Evolutionary conservation across 1,140 invertebrate species (phyloP).

Genomic region (Bombus confusus): DNA sequence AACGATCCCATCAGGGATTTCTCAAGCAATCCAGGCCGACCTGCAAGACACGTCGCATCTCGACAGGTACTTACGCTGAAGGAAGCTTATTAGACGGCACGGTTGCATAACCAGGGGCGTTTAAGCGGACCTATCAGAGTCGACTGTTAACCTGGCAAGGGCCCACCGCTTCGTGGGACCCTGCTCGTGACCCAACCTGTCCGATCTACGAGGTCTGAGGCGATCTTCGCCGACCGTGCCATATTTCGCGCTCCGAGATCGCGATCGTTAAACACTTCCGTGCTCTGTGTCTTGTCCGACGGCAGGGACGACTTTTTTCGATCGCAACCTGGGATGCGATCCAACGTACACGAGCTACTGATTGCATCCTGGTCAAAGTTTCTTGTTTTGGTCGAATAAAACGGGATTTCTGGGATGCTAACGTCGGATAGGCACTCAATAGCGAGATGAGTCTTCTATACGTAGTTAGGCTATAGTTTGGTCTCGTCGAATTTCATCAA

Average conservation of each 20-base stretch:
- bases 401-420: background rate
- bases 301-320: constrained; percentile 20
- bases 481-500: background rate
- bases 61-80: constrained; percentile 62
- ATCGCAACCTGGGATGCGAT: background rate
- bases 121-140: constrained; percentile 67
- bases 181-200: constrained; percentile 79
- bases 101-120: constrained; percentile 71
- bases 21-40: constrained; percentile 39
- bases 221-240: constrained; percentile 66
- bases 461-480: background rate
- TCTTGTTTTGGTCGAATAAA: background rate
- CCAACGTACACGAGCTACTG: constrained; percentile 14
- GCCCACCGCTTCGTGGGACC: constrained; percentile 64
- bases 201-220: constrained; percentile 73
- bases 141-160: constrained; percentile 65
- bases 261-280: constrained; percentile 75
- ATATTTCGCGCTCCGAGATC: constrained; percentile 76
- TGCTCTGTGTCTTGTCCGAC: constrained; percentile 48
- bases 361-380: constrained; percentile 4
- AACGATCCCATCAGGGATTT: constrained; percentile 39
- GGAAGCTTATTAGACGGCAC: constrained; percentile 69
- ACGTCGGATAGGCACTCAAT: background rate
- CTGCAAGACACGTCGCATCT: constrained; percentile 50
- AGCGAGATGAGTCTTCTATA: background rate